Evolutionary conservation across 2,888 invertebrate species (phyloP).

Genomic region (Acanthacorydalis orientalis): DNA sequence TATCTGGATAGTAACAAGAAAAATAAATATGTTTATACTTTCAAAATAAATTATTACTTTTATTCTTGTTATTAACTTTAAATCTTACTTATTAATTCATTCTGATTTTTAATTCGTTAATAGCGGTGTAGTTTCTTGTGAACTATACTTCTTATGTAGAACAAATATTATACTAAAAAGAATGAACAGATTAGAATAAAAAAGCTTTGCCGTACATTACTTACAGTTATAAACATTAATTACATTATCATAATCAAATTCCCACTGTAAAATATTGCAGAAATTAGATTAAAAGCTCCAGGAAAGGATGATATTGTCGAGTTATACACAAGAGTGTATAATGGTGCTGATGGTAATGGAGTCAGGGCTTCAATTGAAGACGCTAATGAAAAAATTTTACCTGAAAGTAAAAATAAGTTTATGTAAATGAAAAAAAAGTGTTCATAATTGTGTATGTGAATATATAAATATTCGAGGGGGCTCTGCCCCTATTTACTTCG

Average conservation of each 20-base stretch:
- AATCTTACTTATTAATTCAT: too few species aligned
- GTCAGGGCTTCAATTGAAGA: slow-evolving; percentile 45
- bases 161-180: neutral
- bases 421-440: too few species aligned
- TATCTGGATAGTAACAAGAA: too few species aligned
- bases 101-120: too few species aligned
- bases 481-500: too few species aligned
- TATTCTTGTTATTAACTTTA: too few species aligned
- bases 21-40: too few species aligned
- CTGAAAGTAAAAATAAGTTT: slow-evolving; percentile 21
- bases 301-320: slow-evolving; percentile 35
- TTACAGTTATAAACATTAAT: slow-evolving; percentile 11
- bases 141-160: neutral
- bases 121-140: too few species aligned
- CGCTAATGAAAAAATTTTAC: slow-evolving; percentile 51
- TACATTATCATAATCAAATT: slow-evolving; percentile 33
- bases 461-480: too few species aligned
- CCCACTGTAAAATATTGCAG: slow-evolving; percentile 27
- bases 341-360: slow-evolving; percentile 39
- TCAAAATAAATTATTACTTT: too few species aligned
- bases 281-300: slow-evolving; percentile 39
- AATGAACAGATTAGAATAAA: neutral
- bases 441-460: too few species aligned
- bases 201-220: neutral
- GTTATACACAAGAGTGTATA: slow-evolving; percentile 47